phyloP scores from a whole-genome alignment of 30 jellyfish, hydroid and myxozoan genomes.

The Nemopilema nomurai region DNA sequence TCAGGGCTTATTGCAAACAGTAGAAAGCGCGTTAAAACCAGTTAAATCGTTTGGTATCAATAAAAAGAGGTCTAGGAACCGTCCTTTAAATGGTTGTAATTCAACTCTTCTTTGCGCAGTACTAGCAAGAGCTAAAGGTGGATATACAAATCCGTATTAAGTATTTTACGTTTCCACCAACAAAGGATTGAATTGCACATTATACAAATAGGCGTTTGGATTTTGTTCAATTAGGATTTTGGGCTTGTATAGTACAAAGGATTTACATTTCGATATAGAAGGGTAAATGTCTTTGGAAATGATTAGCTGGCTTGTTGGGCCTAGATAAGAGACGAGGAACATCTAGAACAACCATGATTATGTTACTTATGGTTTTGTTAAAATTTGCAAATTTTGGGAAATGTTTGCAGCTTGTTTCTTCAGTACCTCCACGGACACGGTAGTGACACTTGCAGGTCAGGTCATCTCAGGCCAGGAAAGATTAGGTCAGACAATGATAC shows the following conservation, averaged over 20 bases:
- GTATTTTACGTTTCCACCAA: background rate
- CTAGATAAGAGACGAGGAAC: no score
- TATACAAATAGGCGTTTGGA: background rate
- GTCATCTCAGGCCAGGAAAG: no score
- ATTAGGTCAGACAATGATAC: no score
- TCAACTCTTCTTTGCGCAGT: background rate
- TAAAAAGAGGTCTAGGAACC: background rate
- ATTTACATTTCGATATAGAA: no score
- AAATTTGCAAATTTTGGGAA: no score
- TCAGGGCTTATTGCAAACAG: background rate
- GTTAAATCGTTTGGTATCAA: background rate
- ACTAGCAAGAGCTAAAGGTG: background rate
- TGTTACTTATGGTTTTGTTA: no score
- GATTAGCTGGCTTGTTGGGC: no score
- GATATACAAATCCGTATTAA: background rate
- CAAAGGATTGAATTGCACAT: background rate
- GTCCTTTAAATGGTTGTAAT: background rate
- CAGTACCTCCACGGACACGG: no score
- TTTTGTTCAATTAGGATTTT: background rate
- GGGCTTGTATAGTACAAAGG: background rate
- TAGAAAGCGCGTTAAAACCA: background rate
- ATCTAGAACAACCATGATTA: no score
- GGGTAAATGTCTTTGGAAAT: no score
- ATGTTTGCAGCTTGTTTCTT: no score
- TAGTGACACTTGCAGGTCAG: no score